Conservation (phyloP, 2,888 invertebrate genomes). For the Leucania comma region DNA sequence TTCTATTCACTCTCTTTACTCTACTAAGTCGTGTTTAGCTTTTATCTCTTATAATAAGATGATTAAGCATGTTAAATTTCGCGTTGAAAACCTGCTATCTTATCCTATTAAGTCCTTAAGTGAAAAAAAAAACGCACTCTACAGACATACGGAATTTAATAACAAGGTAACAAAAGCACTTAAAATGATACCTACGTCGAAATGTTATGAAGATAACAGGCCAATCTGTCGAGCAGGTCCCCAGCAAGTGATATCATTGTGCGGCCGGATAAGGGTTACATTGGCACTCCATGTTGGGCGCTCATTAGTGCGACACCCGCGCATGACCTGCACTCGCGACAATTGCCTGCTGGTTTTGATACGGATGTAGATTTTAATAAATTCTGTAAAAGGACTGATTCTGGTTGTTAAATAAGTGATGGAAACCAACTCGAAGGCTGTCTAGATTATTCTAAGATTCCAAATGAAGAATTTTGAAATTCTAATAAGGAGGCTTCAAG, state of each 20-base stretch:
- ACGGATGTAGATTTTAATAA: constrained; percentile 9
- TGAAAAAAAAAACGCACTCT: neutral
- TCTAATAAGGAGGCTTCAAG: neutral
- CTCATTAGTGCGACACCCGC: constrained; percentile 44
- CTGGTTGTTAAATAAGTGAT: neutral
- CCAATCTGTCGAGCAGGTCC: neutral
- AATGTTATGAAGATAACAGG: neutral
- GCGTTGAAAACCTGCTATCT: neutral
- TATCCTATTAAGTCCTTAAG: neutral
- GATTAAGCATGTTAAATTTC: neutral
- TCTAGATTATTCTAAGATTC: too few species aligned
- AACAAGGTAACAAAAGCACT: constrained; percentile 3
- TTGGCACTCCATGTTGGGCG: constrained; percentile 49
- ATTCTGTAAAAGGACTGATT: neutral
- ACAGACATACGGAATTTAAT: neutral
- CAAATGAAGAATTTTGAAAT: neutral
- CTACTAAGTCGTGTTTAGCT: neutral
- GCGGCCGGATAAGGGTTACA: constrained; percentile 25
- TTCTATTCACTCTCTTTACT: neutral
- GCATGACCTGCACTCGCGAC: constrained; percentile 29
- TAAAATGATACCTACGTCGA: neutral
- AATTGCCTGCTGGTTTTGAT: neutral
- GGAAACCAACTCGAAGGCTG: too few species aligned
- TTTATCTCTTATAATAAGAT: neutral
- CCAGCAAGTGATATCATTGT: constrained; percentile 37